Base-by-base conservation (phyloP, 2,888 invertebrate genomes). In the Therioaphis trifolii region DNA sequence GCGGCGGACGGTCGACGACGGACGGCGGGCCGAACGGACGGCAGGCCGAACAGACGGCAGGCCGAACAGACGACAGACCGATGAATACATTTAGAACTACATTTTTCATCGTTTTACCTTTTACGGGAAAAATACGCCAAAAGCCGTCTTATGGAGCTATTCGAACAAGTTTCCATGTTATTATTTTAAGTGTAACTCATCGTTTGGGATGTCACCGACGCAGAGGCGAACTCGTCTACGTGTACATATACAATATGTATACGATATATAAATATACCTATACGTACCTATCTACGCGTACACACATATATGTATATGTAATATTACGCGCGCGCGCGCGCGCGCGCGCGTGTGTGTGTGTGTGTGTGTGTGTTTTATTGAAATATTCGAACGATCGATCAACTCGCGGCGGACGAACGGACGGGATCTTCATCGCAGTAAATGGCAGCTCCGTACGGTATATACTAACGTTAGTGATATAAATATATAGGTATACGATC, bases 141-240 rank as follows among this genome's bases (percentile, higher is more conserved):
- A 61, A 75, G 75, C 27, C 27, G 75, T 74, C 40, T 58, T 40
- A 74, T 74, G 74, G 74, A 55, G 55, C 55, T 40, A 18, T 74
- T 24, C 21, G 24, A 15, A 58, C 40, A 24, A 35, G 74, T 74
- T 55, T 74, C 74, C 74, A 55, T 40, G 55, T 74, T 74, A 74
- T 58, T 74, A 58, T 74, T 74, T 74, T 74, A 74, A 58, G 55
- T 40, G 24, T 58, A 40, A 74, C 55, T 40, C 55, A 58, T 58
- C 74, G 55, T 55, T 74, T 58, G 55, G 74, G 74, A 55, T 35
- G 74, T 74, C 74, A 9, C 52, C 21, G 14, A 29, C 29, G 14
- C 2, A 35, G 72, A 72, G 27, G 72, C n/a, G 55, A 40, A 74
- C 74, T 69, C 15, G 43, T 46, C 15, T 35, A 35, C 35, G 7